These are phyloP conservation scores for Martes martes DNA, from an alignment of 2,113 vertebrate genomes.

Conservation along the genomic window DNA sequence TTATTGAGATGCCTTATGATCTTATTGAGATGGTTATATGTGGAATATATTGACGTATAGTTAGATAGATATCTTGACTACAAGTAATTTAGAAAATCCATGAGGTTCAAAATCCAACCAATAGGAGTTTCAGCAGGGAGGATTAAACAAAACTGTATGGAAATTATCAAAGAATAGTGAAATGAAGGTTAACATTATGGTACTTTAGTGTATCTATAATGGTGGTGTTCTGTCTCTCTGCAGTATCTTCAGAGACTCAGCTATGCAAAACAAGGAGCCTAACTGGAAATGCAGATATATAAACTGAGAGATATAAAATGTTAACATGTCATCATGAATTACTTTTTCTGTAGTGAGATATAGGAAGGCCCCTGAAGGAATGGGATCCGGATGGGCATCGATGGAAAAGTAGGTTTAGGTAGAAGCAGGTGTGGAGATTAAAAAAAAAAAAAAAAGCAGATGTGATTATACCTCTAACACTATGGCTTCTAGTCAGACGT, in stretches of 20 bases:
- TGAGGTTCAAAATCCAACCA: neutral
- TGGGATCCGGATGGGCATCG: neutral
- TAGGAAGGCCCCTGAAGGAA: neutral
- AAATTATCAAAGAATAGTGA: neutral
- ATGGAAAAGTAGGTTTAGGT: neutral
- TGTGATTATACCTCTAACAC: neutral
- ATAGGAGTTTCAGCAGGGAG: neutral
- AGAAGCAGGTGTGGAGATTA: neutral
- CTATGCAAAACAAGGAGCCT: neutral
- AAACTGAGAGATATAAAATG: neutral
- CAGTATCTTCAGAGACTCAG: neutral
- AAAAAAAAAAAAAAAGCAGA: neutral
- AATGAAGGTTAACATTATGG: neutral
- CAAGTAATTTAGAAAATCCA: neutral
- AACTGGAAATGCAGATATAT: neutral
- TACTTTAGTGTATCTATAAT: neutral
- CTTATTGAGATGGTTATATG: neutral
- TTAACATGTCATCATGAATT: neutral
- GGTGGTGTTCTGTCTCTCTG: neutral
- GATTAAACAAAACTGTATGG: neutral
- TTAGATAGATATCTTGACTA: neutral
- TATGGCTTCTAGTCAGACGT: neutral
- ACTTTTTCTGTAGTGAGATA: neutral
- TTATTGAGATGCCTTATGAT: neutral
- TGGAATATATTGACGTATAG: neutral